A percentile compares a stretch with the other conserved stretches of the same genome.
Conservation (phyloP, 2,113 vertebrate species). For the Hemiprocne comata region DNA sequence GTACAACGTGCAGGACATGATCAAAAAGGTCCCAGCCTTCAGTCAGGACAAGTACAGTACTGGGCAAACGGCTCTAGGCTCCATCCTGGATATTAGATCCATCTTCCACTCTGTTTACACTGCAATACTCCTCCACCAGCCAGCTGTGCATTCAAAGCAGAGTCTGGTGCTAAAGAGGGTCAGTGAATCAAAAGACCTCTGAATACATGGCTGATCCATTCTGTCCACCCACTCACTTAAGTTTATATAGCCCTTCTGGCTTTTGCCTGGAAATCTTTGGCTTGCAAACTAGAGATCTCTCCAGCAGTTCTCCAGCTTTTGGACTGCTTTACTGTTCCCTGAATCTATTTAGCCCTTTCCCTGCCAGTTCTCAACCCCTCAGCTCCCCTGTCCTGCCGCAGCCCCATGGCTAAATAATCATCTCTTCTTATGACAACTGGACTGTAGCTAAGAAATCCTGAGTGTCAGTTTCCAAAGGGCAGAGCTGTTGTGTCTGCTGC, state of each 20-base stretch:
- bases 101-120: slow-evolving; percentile 4
- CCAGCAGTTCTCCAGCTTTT: slow-evolving; percentile 49
- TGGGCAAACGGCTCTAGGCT: neutral
- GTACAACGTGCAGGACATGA: slow-evolving; percentile 27
- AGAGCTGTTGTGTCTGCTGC: slow-evolving; percentile 27
- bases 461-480: neutral
- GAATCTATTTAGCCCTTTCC: slow-evolving; percentile 11
- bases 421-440: slow-evolving; percentile 10
- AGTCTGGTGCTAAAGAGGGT: slow-evolving; percentile 39
- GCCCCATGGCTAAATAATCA: slow-evolving; percentile 20
- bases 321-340: neutral
- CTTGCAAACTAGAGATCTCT: slow-evolving; percentile 9
- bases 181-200: slow-evolving; percentile 43
- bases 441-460: neutral
- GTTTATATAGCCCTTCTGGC: slow-evolving; percentile 37
- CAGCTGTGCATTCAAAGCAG: slow-evolving; percentile 55
- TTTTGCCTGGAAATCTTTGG: slow-evolving; percentile 71
- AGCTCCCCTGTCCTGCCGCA: neutral
- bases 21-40: neutral
- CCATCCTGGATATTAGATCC: neutral
- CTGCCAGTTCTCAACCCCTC: slow-evolving; percentile 14
- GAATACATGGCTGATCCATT: neutral
- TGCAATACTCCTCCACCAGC: neutral
- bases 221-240: slow-evolving; percentile 65
- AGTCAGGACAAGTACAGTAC: neutral